Conservation (phyloP, 2,888 invertebrate genomes). For the Thecocarcelia acutangulata region DNA sequence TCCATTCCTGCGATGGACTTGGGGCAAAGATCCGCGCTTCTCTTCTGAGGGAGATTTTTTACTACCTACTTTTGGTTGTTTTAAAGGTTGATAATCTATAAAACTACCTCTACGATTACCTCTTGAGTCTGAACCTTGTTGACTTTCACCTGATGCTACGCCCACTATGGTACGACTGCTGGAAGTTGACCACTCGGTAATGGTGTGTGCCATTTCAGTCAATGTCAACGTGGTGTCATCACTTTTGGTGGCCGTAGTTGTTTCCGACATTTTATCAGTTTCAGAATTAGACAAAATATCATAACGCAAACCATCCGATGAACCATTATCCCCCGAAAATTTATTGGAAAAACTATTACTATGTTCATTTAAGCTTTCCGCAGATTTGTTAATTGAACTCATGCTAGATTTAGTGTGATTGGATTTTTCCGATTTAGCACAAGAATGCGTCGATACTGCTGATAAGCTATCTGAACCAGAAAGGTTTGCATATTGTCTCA, state of each 20-base stretch:
- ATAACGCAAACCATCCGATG: constrained; percentile 82
- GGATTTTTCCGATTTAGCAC: constrained; percentile 84
- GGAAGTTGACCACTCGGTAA: constrained; percentile 92
- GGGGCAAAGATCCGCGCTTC: constrained; percentile 76
- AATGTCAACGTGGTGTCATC: constrained; percentile 89
- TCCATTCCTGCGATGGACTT: constrained; percentile 77
- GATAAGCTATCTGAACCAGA: constrained; percentile 86
- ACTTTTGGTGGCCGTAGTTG: constrained; percentile 89
- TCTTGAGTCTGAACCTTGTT: constrained; percentile 68
- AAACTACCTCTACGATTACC: constrained; percentile 72
- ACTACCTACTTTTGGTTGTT: constrained; percentile 75
- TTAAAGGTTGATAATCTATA: constrained; percentile 79
- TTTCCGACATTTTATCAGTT: constrained; percentile 84
- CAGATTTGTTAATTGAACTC: constrained; percentile 85
- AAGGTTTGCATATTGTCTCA: constrained; percentile 89
- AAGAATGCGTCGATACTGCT: constrained; percentile 83
- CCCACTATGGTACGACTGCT: constrained; percentile 89
- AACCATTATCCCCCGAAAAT: constrained; percentile 80
- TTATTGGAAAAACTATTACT: constrained; percentile 80
- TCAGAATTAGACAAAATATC: constrained; percentile 85
- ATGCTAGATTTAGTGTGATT: constrained; percentile 83
- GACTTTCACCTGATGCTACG: constrained; percentile 82
- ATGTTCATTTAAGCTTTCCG: constrained; percentile 82
- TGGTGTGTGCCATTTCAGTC: constrained; percentile 88
- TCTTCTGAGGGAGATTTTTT: constrained; percentile 78